Base-by-base conservation (phyloP, 1,140 invertebrate genomes). In the Pollicipes pollicipes region DNA sequence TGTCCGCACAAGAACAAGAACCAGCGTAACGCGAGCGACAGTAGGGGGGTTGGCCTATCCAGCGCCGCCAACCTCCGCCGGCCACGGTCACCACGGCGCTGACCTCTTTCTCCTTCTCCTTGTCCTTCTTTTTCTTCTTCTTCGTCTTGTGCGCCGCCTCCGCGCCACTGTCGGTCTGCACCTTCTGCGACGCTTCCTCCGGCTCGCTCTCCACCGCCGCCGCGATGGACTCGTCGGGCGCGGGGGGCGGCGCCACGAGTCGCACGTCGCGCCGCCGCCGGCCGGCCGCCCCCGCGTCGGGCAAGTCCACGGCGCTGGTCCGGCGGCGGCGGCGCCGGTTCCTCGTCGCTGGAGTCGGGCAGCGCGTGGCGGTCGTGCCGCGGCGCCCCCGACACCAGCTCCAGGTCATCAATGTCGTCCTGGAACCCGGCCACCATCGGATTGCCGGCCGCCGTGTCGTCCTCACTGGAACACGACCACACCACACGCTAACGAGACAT, bases 371-470 rank as follows among this genome's bases (percentile, higher is more conserved):
- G 31, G 68, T 58, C 17, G 45, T 30, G 27, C 74, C 66, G 30
- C 58, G 70, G 45, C 32, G 68, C 37, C 64, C 32, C 71, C 10
- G 64, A 58, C 24, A 75, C 35, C 29, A 75, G 71, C 72, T 88
- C 86, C 63, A 87, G 86, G 1, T 88, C 85, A 70, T 90, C 90
- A 66, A 91, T 81, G 78, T 96, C 92, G 78, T 94, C 92, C 79
- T 92, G 88, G 73, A 91, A 90, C 72, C 88, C 87, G 29, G 89
- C 88, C 0, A 96, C 92, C 77, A 93, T 83, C 31, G 92, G 93
- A 84, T 95, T 95, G 16, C 82, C 85, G 31, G 80, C 81, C 70
- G 70, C 74, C 31, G 82, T 84, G 72, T 90, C 89, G 24, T 87
- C 87, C 73, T 91, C 71, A 72, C 26, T 45, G 30, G 37, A 69